Percentiles rank a stretch among this genome's conserved stretches.
These are phyloP conservation scores for Darevskia mixta DNA, from an alignment of 2,797 vertebrate species.

Conservation along the genomic window DNA sequence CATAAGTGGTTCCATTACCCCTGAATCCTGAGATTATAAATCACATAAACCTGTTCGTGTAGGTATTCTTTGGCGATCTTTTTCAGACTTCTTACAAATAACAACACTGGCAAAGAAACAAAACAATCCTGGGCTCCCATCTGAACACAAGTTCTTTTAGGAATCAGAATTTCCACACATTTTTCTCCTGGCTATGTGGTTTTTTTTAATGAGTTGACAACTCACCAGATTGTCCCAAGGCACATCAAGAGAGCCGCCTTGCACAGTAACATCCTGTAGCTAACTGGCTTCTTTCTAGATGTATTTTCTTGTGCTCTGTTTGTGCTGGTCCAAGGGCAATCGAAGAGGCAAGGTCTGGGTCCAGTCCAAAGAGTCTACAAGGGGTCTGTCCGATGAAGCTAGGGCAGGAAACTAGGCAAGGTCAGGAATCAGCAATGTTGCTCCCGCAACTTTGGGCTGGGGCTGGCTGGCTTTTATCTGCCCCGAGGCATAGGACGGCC, in stretches of 20 bases:
- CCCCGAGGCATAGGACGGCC: no score
- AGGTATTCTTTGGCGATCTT: not conserved
- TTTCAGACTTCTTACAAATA: conserved; percentile 8
- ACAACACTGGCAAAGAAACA: conserved; percentile 11
- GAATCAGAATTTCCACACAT: not conserved
- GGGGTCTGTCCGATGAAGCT: no score
- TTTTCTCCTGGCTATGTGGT: not conserved
- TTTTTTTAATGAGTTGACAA: not conserved
- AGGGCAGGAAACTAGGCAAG: no score
- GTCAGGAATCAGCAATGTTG: no score
- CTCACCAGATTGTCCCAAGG: not conserved
- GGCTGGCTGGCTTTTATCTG: no score
- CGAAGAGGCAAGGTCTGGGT: no score
- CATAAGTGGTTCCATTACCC: not conserved
- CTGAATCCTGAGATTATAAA: conserved; percentile 7
- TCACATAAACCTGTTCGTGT: not conserved
- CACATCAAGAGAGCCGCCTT: not conserved
- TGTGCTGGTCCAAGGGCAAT: no score
- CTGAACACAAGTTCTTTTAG: conserved; percentile 6
- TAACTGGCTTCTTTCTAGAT: not conserved
- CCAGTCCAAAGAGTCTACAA: no score
- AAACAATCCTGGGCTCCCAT: conserved; percentile 1
- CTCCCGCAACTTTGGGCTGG: no score
- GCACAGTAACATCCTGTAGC: not conserved
- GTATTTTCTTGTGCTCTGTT: not conserved